Percentiles rank a stretch among this genome's conserved stretches.
These are phyloP conservation scores for Felis chaus DNA, from an alignment of 2,113 vertebrate genomes.

Conservation along the genomic window DNA sequence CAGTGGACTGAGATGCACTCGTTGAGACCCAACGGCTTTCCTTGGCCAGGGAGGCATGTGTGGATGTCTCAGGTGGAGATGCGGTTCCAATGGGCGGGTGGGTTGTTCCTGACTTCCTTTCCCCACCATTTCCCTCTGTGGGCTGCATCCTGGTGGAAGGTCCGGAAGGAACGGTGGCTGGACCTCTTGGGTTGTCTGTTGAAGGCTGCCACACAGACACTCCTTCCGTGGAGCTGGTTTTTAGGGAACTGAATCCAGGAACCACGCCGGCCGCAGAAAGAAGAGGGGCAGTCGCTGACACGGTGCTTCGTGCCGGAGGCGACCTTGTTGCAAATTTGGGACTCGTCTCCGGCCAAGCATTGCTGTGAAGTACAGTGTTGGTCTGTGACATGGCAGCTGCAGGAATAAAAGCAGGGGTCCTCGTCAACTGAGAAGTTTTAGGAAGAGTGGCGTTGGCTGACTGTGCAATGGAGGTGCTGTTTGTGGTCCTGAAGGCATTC, in stretches of 20 bases:
- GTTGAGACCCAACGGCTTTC: neutral
- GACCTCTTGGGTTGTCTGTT: too few relatives aligned
- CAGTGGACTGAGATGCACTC: neutral
- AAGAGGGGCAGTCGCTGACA: neutral
- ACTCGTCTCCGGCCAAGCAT: neutral
- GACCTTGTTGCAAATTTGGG: neutral
- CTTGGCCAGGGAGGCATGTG: neutral
- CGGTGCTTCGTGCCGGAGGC: too few relatives aligned
- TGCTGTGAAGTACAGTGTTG: too few relatives aligned
- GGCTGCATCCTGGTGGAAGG: neutral
- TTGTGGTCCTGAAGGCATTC: too few relatives aligned
- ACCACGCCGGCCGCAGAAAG: neutral
- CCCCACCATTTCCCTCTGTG: rapidly evolving
- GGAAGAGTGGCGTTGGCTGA: neutral
- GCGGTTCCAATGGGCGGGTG: neutral
- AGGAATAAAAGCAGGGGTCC: neutral
- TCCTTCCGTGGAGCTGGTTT: neutral
- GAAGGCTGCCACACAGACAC: neutral
- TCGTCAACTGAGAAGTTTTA: rapidly evolving
- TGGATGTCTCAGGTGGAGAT: neutral
- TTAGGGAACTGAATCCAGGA: too few relatives aligned
- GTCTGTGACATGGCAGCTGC: rapidly evolving
- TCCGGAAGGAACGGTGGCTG: too few relatives aligned
- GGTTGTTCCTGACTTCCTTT: neutral
- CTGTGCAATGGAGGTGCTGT: neutral